These are phyloP conservation scores for Ceratitis capitata DNA, from an alignment of 1,140 invertebrate species.

Conservation along the genomic window DNA sequence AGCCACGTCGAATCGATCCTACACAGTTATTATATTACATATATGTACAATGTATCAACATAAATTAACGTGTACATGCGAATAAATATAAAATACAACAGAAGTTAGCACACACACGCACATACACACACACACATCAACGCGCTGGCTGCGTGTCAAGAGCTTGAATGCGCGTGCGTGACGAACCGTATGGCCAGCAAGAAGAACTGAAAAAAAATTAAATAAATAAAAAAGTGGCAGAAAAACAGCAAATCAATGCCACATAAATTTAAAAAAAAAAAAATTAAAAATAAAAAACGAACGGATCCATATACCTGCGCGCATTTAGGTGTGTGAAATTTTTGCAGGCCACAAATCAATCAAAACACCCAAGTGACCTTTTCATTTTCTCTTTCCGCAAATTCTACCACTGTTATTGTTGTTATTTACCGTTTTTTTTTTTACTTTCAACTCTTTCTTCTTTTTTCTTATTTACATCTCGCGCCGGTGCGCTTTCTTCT, in stretches of 20 bases:
- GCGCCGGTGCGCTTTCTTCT: not conserved
- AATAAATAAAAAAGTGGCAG: not conserved
- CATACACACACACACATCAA: not conserved
- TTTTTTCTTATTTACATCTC: not conserved
- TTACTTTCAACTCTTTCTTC: too few relatives aligned
- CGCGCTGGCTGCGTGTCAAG: not conserved
- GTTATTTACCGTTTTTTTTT: not conserved
- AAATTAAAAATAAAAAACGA: too few relatives aligned
- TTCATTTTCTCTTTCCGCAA: conserved; percentile 17
- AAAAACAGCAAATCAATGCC: not conserved
- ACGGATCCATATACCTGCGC: too few relatives aligned
- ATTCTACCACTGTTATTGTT: not conserved
- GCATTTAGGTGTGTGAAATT: conserved; percentile 7
- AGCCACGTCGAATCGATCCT: not conserved
- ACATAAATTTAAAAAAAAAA: too few relatives aligned
- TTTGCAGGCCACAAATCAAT: conserved; percentile 17
- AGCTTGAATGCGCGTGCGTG: not conserved
- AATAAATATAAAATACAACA: not conserved
- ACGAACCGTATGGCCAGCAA: not conserved
- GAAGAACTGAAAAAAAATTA: not conserved
- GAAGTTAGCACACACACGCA: not conserved
- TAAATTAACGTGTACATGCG: not conserved
- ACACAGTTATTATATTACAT: not conserved
- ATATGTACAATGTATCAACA: not conserved
- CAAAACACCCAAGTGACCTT: not conserved